Conservation (phyloP, 2,797 vertebrate species). For the Chromis chromis region DNA sequence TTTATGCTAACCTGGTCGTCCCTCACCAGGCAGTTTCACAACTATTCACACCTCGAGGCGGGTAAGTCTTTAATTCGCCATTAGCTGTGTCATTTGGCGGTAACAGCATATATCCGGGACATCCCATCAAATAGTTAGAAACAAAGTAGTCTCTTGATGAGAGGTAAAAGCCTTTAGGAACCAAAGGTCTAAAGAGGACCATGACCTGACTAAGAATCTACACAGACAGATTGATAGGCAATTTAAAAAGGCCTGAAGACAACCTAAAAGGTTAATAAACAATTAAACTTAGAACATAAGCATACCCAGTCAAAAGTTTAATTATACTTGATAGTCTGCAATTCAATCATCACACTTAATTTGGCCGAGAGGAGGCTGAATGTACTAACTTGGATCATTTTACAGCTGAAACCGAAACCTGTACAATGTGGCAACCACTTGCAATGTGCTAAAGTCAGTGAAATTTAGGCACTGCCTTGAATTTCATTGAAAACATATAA, state of each 20-base stretch:
- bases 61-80: no score
- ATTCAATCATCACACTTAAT: conserved; percentile 33
- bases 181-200: no score
- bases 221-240: not conserved
- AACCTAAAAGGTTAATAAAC: not conserved
- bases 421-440: conserved; percentile 31
- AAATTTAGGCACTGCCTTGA: conserved; percentile 37
- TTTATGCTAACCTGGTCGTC: no score
- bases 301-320: conserved; percentile 38
- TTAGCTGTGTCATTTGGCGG: no score
- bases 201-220: no score
- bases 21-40: no score
- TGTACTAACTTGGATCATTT: conserved; percentile 14
- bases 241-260: not conserved
- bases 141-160: no score
- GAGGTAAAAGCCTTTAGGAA: no score
- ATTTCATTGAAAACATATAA: conserved; percentile 24
- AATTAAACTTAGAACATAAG: not conserved
- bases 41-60: no score
- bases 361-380: conserved; percentile 19
- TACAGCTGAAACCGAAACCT: conserved; percentile 14
- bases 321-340: conserved; percentile 35
- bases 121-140: no score
- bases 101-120: no score
- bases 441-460: conserved; percentile 24